These are phyloP conservation scores for Chromobotia macracanthus DNA, from an alignment of 2,797 vertebrate species.

Conservation along the genomic window DNA sequence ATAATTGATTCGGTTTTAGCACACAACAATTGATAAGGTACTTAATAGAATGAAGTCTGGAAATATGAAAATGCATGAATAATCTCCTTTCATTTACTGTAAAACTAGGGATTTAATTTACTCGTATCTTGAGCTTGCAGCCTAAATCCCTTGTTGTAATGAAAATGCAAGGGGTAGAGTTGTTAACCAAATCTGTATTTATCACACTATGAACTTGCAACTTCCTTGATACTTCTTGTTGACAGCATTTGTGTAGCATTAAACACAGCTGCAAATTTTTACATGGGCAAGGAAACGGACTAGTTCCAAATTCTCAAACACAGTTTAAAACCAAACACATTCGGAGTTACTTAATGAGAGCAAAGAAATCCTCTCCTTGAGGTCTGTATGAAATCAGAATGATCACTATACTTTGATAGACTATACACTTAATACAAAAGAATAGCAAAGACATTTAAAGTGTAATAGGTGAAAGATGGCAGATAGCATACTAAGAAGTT, in stretches of 20 bases:
- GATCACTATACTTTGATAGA: too few relatives aligned
- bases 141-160: neutral
- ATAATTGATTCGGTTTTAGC: neutral
- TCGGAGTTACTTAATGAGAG: too few relatives aligned
- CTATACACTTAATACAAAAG: too few relatives aligned
- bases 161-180: neutral
- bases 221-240: neutral
- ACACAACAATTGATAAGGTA: neutral
- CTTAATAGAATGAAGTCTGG: too few relatives aligned
- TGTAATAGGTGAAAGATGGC: neutral
- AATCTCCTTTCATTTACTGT: neutral
- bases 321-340: too few relatives aligned
- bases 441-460: neutral
- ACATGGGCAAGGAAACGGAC: neutral
- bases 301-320: too few relatives aligned
- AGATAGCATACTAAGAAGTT: too few relatives aligned
- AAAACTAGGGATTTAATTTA: neutral
- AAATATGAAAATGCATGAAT: too few relatives aligned
- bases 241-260: neutral
- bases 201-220: neutral
- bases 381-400: too few relatives aligned
- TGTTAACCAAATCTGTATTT: neutral
- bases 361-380: too few relatives aligned
- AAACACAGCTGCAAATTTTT: neutral
- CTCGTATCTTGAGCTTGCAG: neutral